Conservation (phyloP, 1,140 invertebrate species). For the Drosophila kikkawai region DNA sequence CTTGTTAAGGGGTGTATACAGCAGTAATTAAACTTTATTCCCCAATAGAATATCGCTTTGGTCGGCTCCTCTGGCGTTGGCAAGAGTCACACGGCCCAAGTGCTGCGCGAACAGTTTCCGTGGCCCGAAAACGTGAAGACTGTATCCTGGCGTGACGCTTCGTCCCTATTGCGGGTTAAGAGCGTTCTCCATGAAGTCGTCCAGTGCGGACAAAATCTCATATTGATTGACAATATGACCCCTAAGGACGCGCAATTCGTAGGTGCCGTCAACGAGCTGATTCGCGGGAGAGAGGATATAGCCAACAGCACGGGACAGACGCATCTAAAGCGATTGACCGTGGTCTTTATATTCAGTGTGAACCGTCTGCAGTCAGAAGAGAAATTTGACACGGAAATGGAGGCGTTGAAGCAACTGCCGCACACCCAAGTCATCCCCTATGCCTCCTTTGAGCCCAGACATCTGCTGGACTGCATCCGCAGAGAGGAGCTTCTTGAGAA, state of each 20-base stretch:
- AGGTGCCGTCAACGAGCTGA: not conserved
- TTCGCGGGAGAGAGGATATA: not conserved
- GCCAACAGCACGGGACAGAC: conserved; percentile 11
- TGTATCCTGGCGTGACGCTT: not conserved
- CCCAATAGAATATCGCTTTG: conserved; percentile 5
- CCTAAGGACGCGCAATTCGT: conserved; percentile 4
- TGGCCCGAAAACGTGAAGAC: conserved; percentile 22
- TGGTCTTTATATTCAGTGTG: conserved; percentile 12
- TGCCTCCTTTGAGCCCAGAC: not conserved
- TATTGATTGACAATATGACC: conserved; percentile 21
- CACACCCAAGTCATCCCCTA: conserved; percentile 86
- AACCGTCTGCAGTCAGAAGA: conserved; percentile 9
- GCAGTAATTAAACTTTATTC: not conserved
- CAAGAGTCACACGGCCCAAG: conserved; percentile 14
- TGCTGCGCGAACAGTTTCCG: conserved; percentile 11
- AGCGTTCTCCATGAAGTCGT: conserved; percentile 4
- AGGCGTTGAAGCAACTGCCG: conserved; percentile 86
- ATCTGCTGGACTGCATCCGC: conserved; percentile 2
- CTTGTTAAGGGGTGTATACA: too few relatives aligned
- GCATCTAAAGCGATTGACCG: conserved; percentile 13
- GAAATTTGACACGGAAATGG: conserved; percentile 86
- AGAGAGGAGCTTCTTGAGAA: not conserved
- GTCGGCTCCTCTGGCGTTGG: conserved; percentile 27
- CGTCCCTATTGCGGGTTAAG: not conserved
- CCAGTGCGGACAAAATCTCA: conserved; percentile 16